Percentiles rank a stretch among this genome's conserved stretches.
These are phyloP conservation scores for Cuculus canorus DNA, from an alignment of 2,797 vertebrate genomes.

Conservation along the genomic window DNA sequence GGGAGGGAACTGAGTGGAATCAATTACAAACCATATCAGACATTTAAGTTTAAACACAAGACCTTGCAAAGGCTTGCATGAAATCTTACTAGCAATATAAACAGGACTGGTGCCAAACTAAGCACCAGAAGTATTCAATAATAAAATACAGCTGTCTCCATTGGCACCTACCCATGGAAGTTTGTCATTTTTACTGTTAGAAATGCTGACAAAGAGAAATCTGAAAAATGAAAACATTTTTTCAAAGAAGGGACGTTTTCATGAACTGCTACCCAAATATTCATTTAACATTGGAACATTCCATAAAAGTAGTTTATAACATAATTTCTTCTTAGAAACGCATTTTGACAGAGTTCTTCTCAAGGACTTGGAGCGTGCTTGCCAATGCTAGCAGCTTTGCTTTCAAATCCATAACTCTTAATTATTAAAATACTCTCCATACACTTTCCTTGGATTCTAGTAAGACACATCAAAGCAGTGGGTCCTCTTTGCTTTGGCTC, in stretches of 20 bases:
- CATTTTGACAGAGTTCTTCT: constrained; percentile 57
- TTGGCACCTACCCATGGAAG: constrained; percentile 69
- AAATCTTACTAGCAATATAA: constrained; percentile 77
- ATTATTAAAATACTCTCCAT: constrained; percentile 57
- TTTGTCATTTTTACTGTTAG: constrained; percentile 74
- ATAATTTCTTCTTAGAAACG: constrained; percentile 73
- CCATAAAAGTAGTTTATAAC: constrained; percentile 76
- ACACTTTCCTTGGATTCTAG: constrained; percentile 33
- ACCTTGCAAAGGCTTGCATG: constrained; percentile 72
- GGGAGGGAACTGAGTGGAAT: constrained; percentile 70
- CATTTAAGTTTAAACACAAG: constrained; percentile 69
- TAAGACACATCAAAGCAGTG: constrained; percentile 33
- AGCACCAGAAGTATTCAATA: constrained; percentile 79
- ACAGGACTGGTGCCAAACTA: constrained; percentile 76
- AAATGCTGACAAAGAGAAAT: constrained; percentile 81
- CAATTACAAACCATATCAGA: constrained; percentile 75
- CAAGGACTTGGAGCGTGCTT: constrained; percentile 57
- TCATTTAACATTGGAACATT: constrained; percentile 64
- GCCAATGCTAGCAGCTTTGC: constrained; percentile 49
- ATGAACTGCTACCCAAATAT: constrained; percentile 75
- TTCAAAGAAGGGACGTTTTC: constrained; percentile 62
- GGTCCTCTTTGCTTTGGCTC: constrained; percentile 31
- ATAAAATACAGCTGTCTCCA: constrained; percentile 80
- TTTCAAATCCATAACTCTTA: constrained; percentile 67
- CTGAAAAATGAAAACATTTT: constrained; percentile 72